Conservation (phyloP, 2,797 vertebrate genomes). For the Sebastolobus altivelis region DNA sequence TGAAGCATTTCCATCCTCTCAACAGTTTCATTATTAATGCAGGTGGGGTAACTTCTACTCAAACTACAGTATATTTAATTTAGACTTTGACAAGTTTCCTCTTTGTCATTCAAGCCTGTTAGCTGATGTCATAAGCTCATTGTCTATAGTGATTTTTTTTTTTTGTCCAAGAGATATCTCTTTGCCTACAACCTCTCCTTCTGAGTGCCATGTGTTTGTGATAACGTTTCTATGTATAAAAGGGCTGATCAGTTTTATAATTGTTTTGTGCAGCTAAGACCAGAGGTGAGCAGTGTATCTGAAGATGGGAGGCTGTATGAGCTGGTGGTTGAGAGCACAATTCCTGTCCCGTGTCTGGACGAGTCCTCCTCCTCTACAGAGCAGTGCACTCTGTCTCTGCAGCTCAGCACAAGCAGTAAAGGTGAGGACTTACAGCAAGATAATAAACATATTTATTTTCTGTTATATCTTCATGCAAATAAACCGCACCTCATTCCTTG, state of each 20-base stretch:
- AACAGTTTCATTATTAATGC: background rate
- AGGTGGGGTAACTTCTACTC: background rate
- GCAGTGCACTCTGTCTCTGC: conserved; percentile 87
- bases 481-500: background rate
- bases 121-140: background rate
- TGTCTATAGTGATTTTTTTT: background rate
- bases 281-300: conserved; percentile 82
- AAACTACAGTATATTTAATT: background rate
- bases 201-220: background rate
- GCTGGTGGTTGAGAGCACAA: conserved; percentile 87
- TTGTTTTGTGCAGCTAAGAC: conserved; percentile 80
- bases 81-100: background rate
- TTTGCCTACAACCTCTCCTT: background rate
- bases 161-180: background rate
- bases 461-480: background rate
- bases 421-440: conserved; percentile 72
- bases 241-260: background rate
- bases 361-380: conserved; percentile 66
- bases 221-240: background rate
- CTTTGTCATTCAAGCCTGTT: background rate
- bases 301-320: conserved; percentile 89
- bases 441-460: background rate
- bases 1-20: background rate
- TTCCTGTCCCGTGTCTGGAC: conserved; percentile 88
- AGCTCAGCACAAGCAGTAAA: conserved; percentile 83